Evolutionary conservation across 2,888 invertebrate genomes (phyloP), one percentile per base, ranked within the genome.

Genomic region (Polydrusus pterygomalis): DNA sequence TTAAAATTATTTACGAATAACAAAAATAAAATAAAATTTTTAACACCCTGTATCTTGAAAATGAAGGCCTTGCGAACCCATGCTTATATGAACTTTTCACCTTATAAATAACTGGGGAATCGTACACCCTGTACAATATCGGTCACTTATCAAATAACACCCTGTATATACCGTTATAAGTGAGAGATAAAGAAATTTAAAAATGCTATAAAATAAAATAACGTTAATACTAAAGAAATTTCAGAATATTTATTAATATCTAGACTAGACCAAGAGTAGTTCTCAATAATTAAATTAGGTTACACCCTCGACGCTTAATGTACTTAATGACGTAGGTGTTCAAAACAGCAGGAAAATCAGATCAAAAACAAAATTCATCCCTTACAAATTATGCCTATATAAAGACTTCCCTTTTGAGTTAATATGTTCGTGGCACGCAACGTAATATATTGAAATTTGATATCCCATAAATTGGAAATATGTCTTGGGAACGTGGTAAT

Each of bases 381-480:
- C 10, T 67, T 54, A 40, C 49, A 67, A 54, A 67, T 54, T 67
- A 67, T 67, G 67, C 67, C 54, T 40, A 67, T 15, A 67, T 67
- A 54, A 65, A 67, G 67, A 67, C 67, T 67, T 67, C 67, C 67
- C 13, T 38, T 38, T 11, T 18, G 67, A 67, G 40, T n/a, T 54
- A 67, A 67, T 54, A 54, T 40, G 67, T 54, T 67, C 7, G 18
- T 40, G 20, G 7, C 67, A 67, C 67, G 67, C 67, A 34, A 67
- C 40, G 20, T 11, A 67, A 67, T 51, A 51, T 65, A 67, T 67
- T 18, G 67, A 67, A 67, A 67, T 54, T 67, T 67, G 54, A 67
- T 67, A 67, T 51, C 13, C 17, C 2, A 67, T 67, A 54, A 54
- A 47, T 67, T 54, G 51, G 13, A 49, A 67, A 67, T 38, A 38